Percentiles rank a stretch among this genome's conserved stretches.
Evolutionary conservation across 2,113 vertebrate genomes (phyloP).

Genomic region (Otis tarda): DNA sequence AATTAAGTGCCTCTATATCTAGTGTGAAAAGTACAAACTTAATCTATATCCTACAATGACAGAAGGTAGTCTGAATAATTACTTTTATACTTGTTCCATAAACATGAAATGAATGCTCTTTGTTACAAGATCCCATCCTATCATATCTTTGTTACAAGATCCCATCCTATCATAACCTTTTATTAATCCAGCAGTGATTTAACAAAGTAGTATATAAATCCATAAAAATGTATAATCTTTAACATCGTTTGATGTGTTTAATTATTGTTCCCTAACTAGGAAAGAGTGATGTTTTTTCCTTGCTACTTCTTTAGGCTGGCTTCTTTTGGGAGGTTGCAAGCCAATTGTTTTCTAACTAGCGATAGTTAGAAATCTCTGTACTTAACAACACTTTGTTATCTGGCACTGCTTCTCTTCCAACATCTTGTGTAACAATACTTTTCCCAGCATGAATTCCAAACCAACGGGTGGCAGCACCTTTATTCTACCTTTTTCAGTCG

Average conservation of each 20-base stretch:
- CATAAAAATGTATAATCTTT: neutral
- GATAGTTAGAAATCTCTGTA: neutral
- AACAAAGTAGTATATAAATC: neutral
- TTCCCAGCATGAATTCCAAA: conserved; percentile 5
- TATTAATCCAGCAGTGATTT: neutral
- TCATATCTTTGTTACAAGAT: neutral
- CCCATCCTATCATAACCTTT: neutral
- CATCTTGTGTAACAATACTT: conserved; percentile 18
- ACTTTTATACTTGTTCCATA: neutral
- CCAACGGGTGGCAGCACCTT: neutral
- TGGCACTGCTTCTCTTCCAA: neutral
- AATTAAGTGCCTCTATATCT: neutral
- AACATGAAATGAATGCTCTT: neutral
- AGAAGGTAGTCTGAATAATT: neutral
- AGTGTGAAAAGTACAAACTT: neutral
- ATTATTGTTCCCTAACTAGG: neutral
- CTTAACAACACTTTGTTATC: neutral
- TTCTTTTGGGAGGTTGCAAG: neutral
- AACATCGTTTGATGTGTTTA: neutral
- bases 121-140: neutral
- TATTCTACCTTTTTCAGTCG: neutral
- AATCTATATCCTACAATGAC: neutral
- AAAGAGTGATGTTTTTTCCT: neutral
- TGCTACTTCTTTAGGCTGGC: neutral
- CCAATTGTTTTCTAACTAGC: neutral